These are phyloP conservation scores for Hycleus cichorii DNA, from an alignment of 1,140 invertebrate genomes.

Conservation along the genomic window DNA sequence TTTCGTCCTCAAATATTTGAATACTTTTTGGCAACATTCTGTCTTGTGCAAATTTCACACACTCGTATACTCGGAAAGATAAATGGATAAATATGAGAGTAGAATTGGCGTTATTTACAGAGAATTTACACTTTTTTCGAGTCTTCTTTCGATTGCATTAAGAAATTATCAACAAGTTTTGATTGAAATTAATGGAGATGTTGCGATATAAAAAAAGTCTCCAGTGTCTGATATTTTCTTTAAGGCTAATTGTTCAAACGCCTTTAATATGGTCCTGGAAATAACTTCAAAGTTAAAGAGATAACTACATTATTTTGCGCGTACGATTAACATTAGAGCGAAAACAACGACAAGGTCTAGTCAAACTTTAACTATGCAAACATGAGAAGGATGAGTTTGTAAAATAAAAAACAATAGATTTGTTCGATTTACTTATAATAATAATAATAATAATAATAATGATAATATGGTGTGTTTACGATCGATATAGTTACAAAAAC, in stretches of 20 bases:
- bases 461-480: no score
- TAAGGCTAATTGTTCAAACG: not conserved
- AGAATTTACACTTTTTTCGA: no score
- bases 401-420: no score
- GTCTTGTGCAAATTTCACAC: not conserved
- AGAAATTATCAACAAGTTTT: constrained; percentile 6
- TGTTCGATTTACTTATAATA: no score
- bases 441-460: no score
- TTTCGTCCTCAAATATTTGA: not conserved
- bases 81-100: no score
- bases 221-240: constrained; percentile 2
- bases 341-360: not conserved
- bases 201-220: not conserved
- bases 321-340: constrained; percentile 4
- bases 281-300: constrained; percentile 6
- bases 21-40: constrained; percentile 5
- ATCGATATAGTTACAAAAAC: no score
- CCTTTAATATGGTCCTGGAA: constrained; percentile 4
- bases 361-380: no score
- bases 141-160: no score
- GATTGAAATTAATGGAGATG: constrained; percentile 6
- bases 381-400: no score
- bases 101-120: no score
- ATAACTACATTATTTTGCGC: constrained; percentile 5
- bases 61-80: not conserved